Evolutionary conservation across 1,140 invertebrate species (phyloP), one percentile per base, ranked within the genome.

Genomic region (Hycleus phaleratus): DNA sequence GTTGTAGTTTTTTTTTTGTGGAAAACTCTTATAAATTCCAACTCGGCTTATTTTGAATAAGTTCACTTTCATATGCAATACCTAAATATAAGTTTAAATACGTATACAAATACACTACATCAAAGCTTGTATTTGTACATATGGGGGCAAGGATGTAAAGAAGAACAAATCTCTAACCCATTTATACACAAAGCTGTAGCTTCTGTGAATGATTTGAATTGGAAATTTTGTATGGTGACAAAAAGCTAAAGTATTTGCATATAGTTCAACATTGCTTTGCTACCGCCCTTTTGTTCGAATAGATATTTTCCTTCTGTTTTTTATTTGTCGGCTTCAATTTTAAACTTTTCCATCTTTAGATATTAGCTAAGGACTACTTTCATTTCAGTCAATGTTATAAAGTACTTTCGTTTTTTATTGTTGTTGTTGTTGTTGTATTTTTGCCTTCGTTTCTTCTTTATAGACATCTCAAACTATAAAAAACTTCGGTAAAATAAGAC

Each of bases 141-240:
- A 32, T 32, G 32, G 4, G 32, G 4, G 32, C 32, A 32, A 5
- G 32, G 4, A 7, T 32, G 32, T 32, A 18, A 18, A 18, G 32
- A 4, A 7, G 7, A 32, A 32, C 32, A 32, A 32, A 32, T 32
- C 32, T 32, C 32, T 32, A 32, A 32, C 32, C 32, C 32, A 32
- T 32, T 32, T 32, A 7, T 32, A 32, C 32, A 32, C 18, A 32
- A 48, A 32, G 10, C 42, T 38, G 9, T 45, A 53, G 42, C 42
- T 53, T 53, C 51, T 45, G 51, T 53, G 40, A 53, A 53, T 38
- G 42, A 53, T 53, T 53, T 53, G 51, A 53, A 53, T 53, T 53
- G 51, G 51, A 53, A 53, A 53, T 53, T 53, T 53, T 32, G 32
- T 45, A 44, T 26, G 26, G 51, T 53, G 51, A 53, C 51, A 53